Conservation (phyloP, 2,113 vertebrate genomes). For the Gavialis gangeticus region DNA sequence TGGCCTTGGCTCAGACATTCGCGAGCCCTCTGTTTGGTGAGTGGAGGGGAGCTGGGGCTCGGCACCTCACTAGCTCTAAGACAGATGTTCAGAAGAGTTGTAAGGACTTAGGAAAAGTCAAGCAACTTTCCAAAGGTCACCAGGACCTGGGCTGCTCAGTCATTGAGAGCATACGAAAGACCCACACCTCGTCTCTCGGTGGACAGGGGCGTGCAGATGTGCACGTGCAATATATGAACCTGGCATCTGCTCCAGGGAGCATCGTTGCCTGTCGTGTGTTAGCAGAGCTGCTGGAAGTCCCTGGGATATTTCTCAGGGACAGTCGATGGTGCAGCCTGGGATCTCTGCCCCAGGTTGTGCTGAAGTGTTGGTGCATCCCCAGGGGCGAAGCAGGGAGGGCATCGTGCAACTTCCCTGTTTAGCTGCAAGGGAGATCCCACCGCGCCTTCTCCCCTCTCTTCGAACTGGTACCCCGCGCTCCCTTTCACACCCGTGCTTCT, state of each 20-base stretch:
- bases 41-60: too few species aligned
- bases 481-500: background rate
- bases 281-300: background rate
- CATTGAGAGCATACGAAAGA: background rate
- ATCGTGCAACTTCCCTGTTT: background rate
- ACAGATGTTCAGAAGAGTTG: background rate
- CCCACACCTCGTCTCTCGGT: background rate
- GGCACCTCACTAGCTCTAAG: too few species aligned
- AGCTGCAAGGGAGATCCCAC: background rate
- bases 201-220: background rate
- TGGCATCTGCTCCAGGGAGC: background rate
- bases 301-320: background rate
- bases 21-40: too few species aligned
- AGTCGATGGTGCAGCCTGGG: background rate
- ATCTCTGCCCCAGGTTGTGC: background rate
- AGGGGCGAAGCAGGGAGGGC: background rate
- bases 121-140: background rate
- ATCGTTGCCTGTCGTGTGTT: background rate
- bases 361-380: background rate
- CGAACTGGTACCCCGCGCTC: background rate
- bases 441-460: background rate
- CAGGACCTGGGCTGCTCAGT: background rate
- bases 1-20: background rate
- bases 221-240: background rate
- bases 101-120: background rate